A percentile compares a stretch with the other conserved stretches of the same genome.
These are phyloP conservation scores for Eriosoma lanigerum DNA, from an alignment of 1,140 invertebrate genomes.

Conservation along the genomic window DNA sequence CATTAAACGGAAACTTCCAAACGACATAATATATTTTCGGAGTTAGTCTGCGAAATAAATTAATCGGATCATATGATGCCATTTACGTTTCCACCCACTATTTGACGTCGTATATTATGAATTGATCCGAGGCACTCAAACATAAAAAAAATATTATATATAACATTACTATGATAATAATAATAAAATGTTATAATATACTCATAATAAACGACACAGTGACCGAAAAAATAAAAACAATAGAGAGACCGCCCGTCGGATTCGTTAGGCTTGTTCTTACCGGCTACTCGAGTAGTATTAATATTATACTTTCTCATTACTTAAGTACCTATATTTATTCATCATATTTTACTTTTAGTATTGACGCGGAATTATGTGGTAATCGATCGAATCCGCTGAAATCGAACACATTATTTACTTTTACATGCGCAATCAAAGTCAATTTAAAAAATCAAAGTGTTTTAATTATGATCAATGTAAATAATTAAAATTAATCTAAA, in stretches of 20 bases:
- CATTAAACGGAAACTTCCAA: background rate
- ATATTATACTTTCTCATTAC: too few species aligned
- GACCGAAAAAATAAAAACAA: constrained; percentile 40
- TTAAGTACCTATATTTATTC: too few species aligned
- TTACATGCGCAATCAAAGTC: too few species aligned
- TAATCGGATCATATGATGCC: too few species aligned
- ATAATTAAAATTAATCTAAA: too few species aligned
- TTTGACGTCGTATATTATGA: background rate
- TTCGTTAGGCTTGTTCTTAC: background rate
- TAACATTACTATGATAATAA: constrained; percentile 41
- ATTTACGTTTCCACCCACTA: background rate
- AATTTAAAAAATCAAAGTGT: too few species aligned
- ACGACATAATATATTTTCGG: too few species aligned
- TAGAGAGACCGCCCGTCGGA: constrained; percentile 41
- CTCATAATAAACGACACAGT: constrained; percentile 3
- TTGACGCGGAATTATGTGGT: background rate
- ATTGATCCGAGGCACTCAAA: constrained; percentile 6
- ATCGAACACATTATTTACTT: too few species aligned
- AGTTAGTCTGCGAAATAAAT: constrained; percentile 1
- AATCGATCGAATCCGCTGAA: too few species aligned
- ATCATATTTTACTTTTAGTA: constrained; percentile 10
- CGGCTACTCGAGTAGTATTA: constrained; percentile 42
- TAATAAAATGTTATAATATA: constrained; percentile 23
- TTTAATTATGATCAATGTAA: too few species aligned
- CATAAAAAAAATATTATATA: background rate